Evolutionary conservation across 2,888 invertebrate genomes (phyloP), one percentile per base, ranked within the genome.

Genomic region (Epirrhoe tristata): DNA sequence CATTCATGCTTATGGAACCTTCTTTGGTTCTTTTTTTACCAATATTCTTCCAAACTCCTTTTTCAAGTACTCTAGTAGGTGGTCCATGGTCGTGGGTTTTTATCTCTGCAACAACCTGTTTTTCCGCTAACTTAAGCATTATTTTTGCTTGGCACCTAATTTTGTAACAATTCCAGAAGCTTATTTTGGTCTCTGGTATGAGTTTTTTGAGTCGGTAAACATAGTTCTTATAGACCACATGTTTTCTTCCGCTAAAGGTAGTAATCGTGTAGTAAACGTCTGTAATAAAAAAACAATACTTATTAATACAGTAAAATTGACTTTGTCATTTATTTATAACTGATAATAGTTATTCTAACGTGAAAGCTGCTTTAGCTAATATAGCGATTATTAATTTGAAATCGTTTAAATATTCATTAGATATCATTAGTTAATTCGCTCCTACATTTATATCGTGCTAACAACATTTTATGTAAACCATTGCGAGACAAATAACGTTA

Each of bases 151-250:
- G 43, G 32, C 58, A 57, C 46, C 58, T 32, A 5, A 46, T 52
- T 53, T 58, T 58, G 46, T 46, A n/a, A 24, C 61, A 61, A n/a
- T 34, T n/a, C 61, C 61, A 61, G 8, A 12, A 53, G 14, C 61
- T 61, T 17, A 61, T 61, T 36, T 54, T 61, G 16, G 32, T 55
- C 12, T 34, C 54, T 34, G 48, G 54, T 24, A 54, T 24, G 5
- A 55, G 48, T 46, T 54, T 61, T 12, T 46, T 61, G 34, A 54
- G 46, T 16, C 61, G 48, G 48, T 46, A 61, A 0, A 55, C n/a
- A 48, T 61, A 36, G 32, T 61, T 54, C 46, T 55, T 32, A 34
- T 61, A 61, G 5, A 56, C 12, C 50, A 62, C 56, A 8, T 56
- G 50, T 36, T 62, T 51, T 56, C 16, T 48, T 55, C 46, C 61